Conservation (phyloP, 2,888 invertebrate species). For the Leptogaster cylindrica region DNA sequence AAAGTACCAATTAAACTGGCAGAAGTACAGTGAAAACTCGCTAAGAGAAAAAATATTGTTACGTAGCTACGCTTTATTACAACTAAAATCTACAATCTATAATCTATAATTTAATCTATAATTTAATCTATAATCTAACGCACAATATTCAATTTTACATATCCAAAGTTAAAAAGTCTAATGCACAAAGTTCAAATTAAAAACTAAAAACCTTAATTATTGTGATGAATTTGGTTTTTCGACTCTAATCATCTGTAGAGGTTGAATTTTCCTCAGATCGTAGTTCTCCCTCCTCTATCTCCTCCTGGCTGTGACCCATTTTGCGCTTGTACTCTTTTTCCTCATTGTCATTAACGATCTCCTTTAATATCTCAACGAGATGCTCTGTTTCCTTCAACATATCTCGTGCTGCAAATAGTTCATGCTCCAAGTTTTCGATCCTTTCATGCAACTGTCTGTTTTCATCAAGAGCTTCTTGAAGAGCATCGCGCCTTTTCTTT, state of each 20-base stretch:
- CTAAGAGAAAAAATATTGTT: too few species aligned
- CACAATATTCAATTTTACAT: too few species aligned
- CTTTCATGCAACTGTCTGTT: conserved; percentile 68
- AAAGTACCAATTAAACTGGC: background rate
- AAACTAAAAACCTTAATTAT: too few species aligned
- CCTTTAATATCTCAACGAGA: conserved; percentile 78
- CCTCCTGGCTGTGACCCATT: background rate
- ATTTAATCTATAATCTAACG: too few species aligned
- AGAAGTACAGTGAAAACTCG: too few species aligned
- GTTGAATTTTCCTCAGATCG: background rate
- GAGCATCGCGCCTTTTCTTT: conserved; percentile 73
- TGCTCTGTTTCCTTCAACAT: conserved; percentile 78
- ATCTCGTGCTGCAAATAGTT: conserved; percentile 72
- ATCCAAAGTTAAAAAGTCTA: too few species aligned
- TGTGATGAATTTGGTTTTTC: too few species aligned
- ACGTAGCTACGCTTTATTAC: too few species aligned
- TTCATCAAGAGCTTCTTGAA: conserved; percentile 76
- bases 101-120: too few species aligned
- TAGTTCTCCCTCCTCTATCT: conserved; percentile 5
- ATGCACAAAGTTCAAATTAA: too few species aligned
- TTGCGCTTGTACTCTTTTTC: conserved; percentile 53
- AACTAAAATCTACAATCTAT: too few species aligned
- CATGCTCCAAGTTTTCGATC: conserved; percentile 62
- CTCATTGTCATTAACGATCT: conserved; percentile 69
- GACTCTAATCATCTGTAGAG: too few species aligned